Conservation (phyloP, 1,140 invertebrate genomes). For the Lepidurus couesii region DNA sequence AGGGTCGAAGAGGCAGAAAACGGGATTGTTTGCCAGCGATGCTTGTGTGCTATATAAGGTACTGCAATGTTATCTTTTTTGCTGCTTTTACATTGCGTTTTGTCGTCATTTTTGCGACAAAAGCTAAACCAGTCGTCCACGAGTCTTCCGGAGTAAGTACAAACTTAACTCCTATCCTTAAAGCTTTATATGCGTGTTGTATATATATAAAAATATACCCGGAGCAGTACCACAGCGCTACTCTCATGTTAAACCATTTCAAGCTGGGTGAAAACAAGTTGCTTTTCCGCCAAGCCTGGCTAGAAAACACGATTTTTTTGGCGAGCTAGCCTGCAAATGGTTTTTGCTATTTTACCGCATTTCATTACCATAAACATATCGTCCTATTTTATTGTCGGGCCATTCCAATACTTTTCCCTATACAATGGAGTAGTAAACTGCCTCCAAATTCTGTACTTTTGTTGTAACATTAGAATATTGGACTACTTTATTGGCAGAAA, state of each 20-base stretch:
- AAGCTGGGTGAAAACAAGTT: neutral
- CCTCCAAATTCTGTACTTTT: too few species aligned
- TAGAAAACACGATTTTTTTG: neutral
- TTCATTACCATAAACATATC: too few species aligned
- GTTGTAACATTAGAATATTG: too few species aligned
- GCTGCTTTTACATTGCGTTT: neutral
- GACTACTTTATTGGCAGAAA: too few species aligned
- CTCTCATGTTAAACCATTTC: neutral
- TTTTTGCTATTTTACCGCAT: too few species aligned
- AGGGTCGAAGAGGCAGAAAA: conserved; percentile 18
- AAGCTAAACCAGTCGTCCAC: neutral
- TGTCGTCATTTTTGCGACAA: neutral
- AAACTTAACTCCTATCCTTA: conserved; percentile 4
- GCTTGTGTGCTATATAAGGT: neutral
- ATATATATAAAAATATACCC: too few species aligned
- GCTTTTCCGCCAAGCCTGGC: neutral
- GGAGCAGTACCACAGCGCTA: neutral
- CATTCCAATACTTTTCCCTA: too few species aligned
- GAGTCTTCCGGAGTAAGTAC: neutral
- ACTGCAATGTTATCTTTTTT: neutral
- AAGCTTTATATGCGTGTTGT: neutral
- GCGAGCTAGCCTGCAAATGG: too few species aligned
- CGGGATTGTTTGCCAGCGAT: neutral
- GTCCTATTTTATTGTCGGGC: too few species aligned
- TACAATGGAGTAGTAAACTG: too few species aligned